A percentile compares a stretch with the other conserved stretches of the same genome.
Conservation (phyloP, 2,797 vertebrate species). For the Gallinago solitaria region DNA sequence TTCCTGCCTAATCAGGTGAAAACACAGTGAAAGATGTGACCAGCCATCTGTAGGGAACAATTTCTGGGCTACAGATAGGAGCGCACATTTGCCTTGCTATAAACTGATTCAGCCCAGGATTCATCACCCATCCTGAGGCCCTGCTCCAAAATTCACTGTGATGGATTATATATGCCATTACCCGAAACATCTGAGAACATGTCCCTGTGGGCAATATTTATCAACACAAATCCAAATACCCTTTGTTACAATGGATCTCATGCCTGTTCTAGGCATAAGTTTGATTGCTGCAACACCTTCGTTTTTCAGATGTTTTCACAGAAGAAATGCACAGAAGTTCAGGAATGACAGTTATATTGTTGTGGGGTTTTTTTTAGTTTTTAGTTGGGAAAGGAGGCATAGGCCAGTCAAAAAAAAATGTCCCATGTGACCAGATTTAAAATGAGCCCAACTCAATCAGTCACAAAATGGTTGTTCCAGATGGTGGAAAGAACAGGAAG, state of each 20-base stretch:
- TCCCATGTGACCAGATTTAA: neutral
- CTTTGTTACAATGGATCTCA: neutral
- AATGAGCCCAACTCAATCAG: neutral
- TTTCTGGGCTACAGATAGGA: neutral
- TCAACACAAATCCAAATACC: neutral
- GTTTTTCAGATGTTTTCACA: neutral
- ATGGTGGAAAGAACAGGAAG: neutral
- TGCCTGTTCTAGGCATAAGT: neutral
- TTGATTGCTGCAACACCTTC: neutral
- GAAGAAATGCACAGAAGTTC: neutral
- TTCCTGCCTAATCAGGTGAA: conserved; percentile 14
- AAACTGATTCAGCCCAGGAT: neutral
- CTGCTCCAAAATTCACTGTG: conserved; percentile 16
- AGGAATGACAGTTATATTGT: neutral
- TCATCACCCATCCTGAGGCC: neutral
- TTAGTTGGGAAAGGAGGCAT: neutral
- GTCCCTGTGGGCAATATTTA: neutral
- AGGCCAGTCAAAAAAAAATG: neutral
- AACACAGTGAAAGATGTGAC: neutral
- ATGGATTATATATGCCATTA: conserved; percentile 8
- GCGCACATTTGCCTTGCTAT: neutral
- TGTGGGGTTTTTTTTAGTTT: neutral
- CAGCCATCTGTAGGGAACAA: neutral
- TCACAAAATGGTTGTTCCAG: neutral
- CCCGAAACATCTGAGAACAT: neutral